Evolutionary conservation across 1,140 invertebrate genomes (phyloP).

Genomic region (Manduca sexta): DNA sequence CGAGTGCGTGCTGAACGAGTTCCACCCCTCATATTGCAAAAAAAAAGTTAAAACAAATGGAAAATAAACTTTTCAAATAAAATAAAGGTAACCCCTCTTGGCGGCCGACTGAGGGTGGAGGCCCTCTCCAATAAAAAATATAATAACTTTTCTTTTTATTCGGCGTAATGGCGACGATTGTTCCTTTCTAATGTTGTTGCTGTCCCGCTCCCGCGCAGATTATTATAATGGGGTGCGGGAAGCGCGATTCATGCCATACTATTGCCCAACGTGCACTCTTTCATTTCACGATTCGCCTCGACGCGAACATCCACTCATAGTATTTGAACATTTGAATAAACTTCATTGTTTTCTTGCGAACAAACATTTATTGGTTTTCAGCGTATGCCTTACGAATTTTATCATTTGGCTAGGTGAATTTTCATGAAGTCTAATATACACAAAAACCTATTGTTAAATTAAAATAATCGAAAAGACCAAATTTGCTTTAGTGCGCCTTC

Average conservation of each 20-base stretch:
- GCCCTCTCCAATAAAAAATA: conserved; percentile 70
- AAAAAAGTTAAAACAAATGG: conserved; percentile 70
- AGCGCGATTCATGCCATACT: conserved; percentile 3
- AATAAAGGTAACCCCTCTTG: conserved; percentile 71
- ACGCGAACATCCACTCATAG: no score
- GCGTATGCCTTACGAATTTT: no score
- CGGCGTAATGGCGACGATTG: conserved; percentile 64
- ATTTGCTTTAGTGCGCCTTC: no score
- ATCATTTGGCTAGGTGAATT: no score
- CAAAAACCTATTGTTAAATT: no score
- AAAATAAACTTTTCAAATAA: conserved; percentile 71
- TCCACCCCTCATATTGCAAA: conserved; percentile 58
- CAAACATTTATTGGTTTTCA: no score
- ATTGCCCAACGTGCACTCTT: not conserved
- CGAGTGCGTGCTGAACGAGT: conserved; percentile 51
- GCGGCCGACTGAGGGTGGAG: conserved; percentile 51
- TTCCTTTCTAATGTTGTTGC: conserved; percentile 55
- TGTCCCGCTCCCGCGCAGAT: conserved; percentile 52
- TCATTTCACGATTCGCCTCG: not conserved
- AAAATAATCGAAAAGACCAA: no score
- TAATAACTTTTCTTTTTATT: conserved; percentile 73
- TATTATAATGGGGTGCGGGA: conserved; percentile 56
- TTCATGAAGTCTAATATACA: no score
- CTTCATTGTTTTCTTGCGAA: no score
- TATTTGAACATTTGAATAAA: no score